Evolutionary conservation across 1,140 invertebrate genomes (phyloP).

Genomic region (Dolichoris vasculosae): DNA sequence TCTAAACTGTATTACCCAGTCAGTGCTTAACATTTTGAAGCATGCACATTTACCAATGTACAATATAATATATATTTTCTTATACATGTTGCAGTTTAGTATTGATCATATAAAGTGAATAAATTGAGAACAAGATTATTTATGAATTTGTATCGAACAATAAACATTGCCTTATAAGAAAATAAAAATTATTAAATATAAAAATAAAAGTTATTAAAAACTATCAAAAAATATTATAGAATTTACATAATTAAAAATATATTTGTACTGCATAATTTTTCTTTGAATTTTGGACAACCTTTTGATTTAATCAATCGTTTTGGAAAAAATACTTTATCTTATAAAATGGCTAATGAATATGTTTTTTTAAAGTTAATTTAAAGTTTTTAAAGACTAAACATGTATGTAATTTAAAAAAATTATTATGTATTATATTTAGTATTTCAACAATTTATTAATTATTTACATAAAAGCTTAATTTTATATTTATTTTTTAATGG

Average conservation of each 20-base stretch:
- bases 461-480: background rate
- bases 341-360: too few relatives aligned
- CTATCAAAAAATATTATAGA: too few relatives aligned
- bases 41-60: background rate
- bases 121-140: conserved; percentile 3
- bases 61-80: conserved; percentile 44
- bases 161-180: background rate
- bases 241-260: too few relatives aligned
- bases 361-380: too few relatives aligned
- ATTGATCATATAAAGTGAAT: background rate
- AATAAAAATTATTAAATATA: background rate
- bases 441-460: too few relatives aligned
- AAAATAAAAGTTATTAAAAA: too few relatives aligned
- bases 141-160: background rate
- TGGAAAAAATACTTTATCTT: too few relatives aligned
- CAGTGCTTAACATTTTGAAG: background rate
- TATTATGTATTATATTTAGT: too few relatives aligned
- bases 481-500: background rate
- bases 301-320: too few relatives aligned
- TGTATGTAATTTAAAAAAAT: too few relatives aligned
- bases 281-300: background rate
- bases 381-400: too few relatives aligned
- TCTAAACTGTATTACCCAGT: background rate
- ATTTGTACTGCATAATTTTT: background rate
- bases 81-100: conserved; percentile 6